Evolutionary conservation across 2,888 invertebrate genomes (phyloP).

Genomic region (Drosophila ezoana): DNA sequence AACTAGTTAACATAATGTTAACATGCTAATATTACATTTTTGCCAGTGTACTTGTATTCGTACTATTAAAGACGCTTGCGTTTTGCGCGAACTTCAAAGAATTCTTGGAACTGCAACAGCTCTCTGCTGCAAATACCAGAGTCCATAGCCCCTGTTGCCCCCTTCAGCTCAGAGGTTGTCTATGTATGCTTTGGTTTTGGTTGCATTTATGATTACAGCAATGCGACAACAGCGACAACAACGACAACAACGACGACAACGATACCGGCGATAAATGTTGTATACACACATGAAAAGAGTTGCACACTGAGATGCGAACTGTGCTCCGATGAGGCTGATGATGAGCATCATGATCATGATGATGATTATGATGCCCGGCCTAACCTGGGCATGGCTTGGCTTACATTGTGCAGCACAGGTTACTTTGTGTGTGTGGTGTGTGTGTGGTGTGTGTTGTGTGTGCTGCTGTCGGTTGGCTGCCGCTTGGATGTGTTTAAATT

Average conservation of each 20-base stretch:
- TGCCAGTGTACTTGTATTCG: slow-evolving; percentile 22
- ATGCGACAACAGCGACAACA: slow-evolving; percentile 55
- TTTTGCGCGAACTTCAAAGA: slow-evolving; percentile 75
- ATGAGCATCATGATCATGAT: slow-evolving; percentile 11
- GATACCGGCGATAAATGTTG: slow-evolving; percentile 70
- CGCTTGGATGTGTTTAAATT: slow-evolving; percentile 74
- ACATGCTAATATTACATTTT: background rate
- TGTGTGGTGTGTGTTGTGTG: slow-evolving; percentile 28
- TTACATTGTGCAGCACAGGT: slow-evolving; percentile 51
- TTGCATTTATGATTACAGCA: slow-evolving; percentile 76
- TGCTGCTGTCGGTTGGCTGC: slow-evolving; percentile 39
- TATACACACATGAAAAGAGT: slow-evolving; percentile 49
- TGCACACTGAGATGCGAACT: slow-evolving; percentile 24
- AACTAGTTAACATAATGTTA: no score
- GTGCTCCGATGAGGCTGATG: slow-evolving; percentile 19
- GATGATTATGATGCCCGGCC: slow-evolving; percentile 14
- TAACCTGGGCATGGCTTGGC: slow-evolving; percentile 41
- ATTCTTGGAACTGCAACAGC: slow-evolving; percentile 60
- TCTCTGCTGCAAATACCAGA: slow-evolving; percentile 20
- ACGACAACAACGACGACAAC: slow-evolving; percentile 28
- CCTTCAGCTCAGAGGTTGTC: slow-evolving; percentile 14
- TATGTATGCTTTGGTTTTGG: slow-evolving; percentile 71
- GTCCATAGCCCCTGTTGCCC: slow-evolving; percentile 6
- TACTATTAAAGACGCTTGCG: slow-evolving; percentile 44
- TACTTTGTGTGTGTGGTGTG: slow-evolving; percentile 41